Evolutionary conservation across 1,140 invertebrate genomes (phyloP).

Genomic region (Octopus sinensis): DNA sequence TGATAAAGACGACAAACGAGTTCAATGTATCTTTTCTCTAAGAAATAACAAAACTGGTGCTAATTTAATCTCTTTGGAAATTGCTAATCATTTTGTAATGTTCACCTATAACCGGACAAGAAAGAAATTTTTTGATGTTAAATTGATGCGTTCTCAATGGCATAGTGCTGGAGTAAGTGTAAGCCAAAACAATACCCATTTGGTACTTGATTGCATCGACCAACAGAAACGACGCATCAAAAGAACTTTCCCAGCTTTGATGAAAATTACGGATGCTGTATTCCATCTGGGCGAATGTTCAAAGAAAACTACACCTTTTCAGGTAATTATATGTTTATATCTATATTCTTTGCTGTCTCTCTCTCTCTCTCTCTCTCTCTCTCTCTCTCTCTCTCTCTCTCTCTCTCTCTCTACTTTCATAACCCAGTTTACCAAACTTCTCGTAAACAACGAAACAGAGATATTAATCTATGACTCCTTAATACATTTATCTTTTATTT

Average conservation of each 20-base stretch:
- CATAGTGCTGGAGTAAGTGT: constrained; percentile 50
- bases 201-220: constrained; percentile 44
- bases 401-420: neutral
- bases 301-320: constrained; percentile 28
- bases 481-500: too few species aligned
- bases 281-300: constrained; percentile 41
- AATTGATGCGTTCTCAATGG: constrained; percentile 40
- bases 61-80: constrained; percentile 33
- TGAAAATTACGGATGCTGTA: constrained; percentile 35
- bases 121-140: constrained; percentile 36
- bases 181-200: constrained; percentile 32
- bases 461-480: too few species aligned
- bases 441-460: too few species aligned
- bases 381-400: constrained; percentile 12
- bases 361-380: neutral
- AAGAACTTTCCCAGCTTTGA: constrained; percentile 39
- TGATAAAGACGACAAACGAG: too few species aligned
- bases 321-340: constrained; percentile 28
- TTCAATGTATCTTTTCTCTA: constrained; percentile 39
- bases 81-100: constrained; percentile 34
- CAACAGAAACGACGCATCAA: constrained; percentile 28
- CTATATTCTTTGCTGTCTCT: constrained; percentile 4
- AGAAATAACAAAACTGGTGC: constrained; percentile 21
- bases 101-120: constrained; percentile 43
- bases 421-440: too few species aligned